These are phyloP conservation scores for Protomyctophum bolini DNA, from an alignment of 2,113 vertebrate genomes.

Conservation along the genomic window DNA sequence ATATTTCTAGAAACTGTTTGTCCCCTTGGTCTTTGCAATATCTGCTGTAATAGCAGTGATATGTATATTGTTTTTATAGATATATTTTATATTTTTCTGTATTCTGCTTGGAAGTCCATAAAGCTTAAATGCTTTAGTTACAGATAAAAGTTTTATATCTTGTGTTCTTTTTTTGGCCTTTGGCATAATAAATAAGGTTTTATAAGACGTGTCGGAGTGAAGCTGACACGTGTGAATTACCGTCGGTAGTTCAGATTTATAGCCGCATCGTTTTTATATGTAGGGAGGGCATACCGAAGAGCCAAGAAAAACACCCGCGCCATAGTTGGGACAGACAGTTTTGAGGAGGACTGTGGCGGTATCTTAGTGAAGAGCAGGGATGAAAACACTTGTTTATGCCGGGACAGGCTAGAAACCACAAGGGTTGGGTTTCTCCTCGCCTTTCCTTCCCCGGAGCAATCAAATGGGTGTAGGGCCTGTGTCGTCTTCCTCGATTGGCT, in stretches of 20 bases:
- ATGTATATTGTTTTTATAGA: neutral
- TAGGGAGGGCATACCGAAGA: neutral
- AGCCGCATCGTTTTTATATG: neutral
- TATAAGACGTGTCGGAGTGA: neutral
- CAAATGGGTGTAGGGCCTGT: conserved; percentile 47
- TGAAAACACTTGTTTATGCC: conserved; percentile 20
- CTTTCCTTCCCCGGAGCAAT: conserved; percentile 54
- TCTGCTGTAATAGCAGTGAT: neutral
- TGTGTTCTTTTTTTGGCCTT: neutral
- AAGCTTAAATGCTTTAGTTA: neutral
- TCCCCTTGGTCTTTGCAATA: neutral
- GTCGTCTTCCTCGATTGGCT: conserved; percentile 27
- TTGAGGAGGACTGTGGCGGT: neutral
- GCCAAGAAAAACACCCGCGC: neutral
- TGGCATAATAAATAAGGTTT: neutral
- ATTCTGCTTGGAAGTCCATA: neutral
- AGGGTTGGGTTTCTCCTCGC: conserved; percentile 25
- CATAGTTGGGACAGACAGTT: neutral
- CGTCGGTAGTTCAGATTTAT: neutral
- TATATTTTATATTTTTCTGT: neutral
- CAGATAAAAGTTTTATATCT: neutral
- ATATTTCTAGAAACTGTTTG: neutral
- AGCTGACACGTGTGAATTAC: neutral
- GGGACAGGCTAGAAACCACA: conserved; percentile 4
- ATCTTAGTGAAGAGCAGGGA: neutral